These are phyloP conservation scores for Drosophila demipolita DNA, from an alignment of 2,888 invertebrate species.

Conservation along the genomic window DNA sequence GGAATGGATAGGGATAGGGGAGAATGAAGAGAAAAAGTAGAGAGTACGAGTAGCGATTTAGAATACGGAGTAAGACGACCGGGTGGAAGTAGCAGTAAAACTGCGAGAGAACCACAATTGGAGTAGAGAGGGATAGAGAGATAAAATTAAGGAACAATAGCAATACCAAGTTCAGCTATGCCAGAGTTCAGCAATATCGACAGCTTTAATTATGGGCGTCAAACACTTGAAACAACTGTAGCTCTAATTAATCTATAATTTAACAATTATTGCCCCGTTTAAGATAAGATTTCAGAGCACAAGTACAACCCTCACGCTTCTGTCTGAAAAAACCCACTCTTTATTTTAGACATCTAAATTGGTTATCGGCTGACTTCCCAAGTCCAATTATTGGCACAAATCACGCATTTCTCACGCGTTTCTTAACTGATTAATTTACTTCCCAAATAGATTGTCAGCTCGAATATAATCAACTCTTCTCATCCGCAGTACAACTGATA, in stretches of 20 bases:
- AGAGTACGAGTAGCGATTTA: not conserved
- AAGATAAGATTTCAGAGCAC: conserved; percentile 25
- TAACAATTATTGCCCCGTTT: conserved; percentile 3
- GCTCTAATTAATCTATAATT: not conserved
- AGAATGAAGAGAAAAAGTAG: not conserved
- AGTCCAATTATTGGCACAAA: conserved; percentile 6
- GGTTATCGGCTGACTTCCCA: conserved; percentile 4
- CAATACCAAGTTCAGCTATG: not conserved
- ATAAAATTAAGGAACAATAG: not conserved
- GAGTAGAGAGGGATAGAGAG: not conserved
- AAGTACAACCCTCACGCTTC: not conserved
- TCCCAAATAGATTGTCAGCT: conserved; percentile 16
- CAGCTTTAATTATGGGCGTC: not conserved
- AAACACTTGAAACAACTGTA: not conserved
- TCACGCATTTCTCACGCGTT: not conserved
- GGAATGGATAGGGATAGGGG: too few species aligned
- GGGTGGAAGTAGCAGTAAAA: not conserved
- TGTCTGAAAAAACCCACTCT: not conserved
- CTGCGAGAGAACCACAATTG: not conserved
- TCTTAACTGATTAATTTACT: conserved; percentile 24
- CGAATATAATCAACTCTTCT: not conserved
- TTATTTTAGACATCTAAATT: not conserved
- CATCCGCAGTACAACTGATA: not conserved
- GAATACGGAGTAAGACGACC: not conserved
- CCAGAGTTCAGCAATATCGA: not conserved